Conservation (phyloP, 2,797 vertebrate genomes). For the Arctocebus calabarensis region DNA sequence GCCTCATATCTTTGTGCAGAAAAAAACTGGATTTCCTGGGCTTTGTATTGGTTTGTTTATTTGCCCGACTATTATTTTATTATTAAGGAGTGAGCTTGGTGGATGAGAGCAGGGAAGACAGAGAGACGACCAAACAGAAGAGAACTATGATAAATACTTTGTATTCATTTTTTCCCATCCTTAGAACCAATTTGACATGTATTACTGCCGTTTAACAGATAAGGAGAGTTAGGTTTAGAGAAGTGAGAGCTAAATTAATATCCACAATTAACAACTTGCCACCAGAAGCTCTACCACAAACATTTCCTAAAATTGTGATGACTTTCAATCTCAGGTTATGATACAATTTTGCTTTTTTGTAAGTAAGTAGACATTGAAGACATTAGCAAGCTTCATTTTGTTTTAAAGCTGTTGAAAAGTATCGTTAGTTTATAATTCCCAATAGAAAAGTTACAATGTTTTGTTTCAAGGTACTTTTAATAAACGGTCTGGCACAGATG, state of each 20-base stretch:
- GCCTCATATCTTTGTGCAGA: neutral
- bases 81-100: neutral
- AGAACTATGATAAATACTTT: neutral
- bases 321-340: neutral
- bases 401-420: neutral
- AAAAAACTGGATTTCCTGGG: neutral
- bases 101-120: neutral
- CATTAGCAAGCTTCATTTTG: neutral
- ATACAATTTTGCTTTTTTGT: neutral
- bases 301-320: neutral
- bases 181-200: neutral
- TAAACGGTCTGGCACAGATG: neutral
- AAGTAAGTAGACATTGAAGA: neutral
- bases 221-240: neutral
- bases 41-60: neutral
- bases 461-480: conserved; percentile 10
- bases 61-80: neutral
- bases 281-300: neutral
- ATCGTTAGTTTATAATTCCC: neutral
- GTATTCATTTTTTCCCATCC: neutral
- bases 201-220: neutral
- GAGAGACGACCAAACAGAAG: neutral
- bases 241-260: neutral
- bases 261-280: neutral
- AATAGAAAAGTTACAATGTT: neutral